These are phyloP conservation scores for Diglossa cyanea DNA, from an alignment of 2,797 vertebrate genomes.

Conservation along the genomic window DNA sequence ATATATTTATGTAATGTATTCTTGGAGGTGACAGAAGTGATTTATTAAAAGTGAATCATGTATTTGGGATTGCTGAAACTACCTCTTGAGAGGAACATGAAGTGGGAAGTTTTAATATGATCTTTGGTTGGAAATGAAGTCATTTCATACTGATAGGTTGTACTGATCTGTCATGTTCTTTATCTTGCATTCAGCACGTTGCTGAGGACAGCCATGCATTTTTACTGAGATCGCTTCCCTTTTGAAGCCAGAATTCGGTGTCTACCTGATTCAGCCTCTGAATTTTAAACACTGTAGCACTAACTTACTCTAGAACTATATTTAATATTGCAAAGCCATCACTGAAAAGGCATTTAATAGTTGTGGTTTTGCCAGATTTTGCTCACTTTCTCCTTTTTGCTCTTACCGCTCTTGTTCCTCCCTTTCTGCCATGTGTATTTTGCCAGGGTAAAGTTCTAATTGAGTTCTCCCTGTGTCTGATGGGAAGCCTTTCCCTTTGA, in stretches of 20 bases:
- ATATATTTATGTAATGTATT: conserved; percentile 54
- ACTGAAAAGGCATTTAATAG: neutral
- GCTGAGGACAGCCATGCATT: conserved; percentile 1
- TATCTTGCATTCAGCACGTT: neutral
- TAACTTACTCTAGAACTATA: neutral
- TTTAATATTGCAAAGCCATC: neutral
- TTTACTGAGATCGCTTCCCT: neutral
- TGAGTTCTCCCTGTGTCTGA: neutral
- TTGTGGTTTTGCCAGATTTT: neutral
- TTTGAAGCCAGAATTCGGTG: neutral
- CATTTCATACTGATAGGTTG: neutral
- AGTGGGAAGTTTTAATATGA: conserved; percentile 35
- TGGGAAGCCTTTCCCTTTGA: neutral
- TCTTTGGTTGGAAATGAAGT: conserved; percentile 19
- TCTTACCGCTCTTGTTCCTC: neutral
- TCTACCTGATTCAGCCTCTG: neutral
- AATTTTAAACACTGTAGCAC: conserved; percentile 6
- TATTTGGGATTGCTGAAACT: conserved; percentile 44
- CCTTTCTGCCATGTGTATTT: neutral
- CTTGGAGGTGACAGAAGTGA: conserved; percentile 36
- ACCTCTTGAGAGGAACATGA: neutral
- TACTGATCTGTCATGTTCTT: conserved; percentile 29
- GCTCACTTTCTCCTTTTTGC: neutral
- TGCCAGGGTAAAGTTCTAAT: neutral
- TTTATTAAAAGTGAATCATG: conserved; percentile 45